phyloP scores from a whole-genome alignment of 1,140 invertebrate species.

The Acyrthosiphon pisum region DNA sequence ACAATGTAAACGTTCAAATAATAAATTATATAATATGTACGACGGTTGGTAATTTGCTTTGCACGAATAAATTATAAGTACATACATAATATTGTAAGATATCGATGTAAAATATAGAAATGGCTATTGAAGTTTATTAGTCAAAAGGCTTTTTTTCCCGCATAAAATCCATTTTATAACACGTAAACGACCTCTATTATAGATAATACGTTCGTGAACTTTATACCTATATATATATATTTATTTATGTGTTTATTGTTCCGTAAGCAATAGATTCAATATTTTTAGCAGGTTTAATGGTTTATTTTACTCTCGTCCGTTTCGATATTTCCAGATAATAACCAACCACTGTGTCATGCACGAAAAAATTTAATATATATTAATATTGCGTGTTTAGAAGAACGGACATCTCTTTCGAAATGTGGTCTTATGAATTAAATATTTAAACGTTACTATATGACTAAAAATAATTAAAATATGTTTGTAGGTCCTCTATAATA shows the following conservation, averaged over 20 bases:
- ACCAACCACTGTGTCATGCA: neutral
- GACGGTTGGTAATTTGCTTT: neutral
- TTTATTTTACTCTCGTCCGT: neutral
- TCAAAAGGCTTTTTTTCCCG: neutral
- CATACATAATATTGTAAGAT: neutral
- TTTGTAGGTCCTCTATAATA: neutral
- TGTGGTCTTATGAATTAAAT: neutral
- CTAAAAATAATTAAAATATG: neutral
- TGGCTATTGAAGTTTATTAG: neutral
- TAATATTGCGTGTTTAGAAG: neutral
- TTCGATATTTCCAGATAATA: neutral
- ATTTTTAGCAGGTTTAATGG: neutral
- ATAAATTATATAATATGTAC: neutral
- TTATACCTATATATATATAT: neutral
- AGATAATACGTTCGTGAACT: neutral
- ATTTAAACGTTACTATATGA: neutral
- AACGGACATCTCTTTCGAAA: neutral
- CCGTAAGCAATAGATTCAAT: neutral
- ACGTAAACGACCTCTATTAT: neutral
- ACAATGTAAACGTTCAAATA: neutral
- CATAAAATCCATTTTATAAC: neutral
- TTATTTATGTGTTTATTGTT: neutral
- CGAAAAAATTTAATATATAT: neutral
- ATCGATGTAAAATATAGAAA: neutral
- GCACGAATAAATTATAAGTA: neutral